Percentiles rank a stretch among this genome's conserved stretches.
Conservation (phyloP, 2,888 invertebrate genomes). For the Ochropleura leucogaster region DNA sequence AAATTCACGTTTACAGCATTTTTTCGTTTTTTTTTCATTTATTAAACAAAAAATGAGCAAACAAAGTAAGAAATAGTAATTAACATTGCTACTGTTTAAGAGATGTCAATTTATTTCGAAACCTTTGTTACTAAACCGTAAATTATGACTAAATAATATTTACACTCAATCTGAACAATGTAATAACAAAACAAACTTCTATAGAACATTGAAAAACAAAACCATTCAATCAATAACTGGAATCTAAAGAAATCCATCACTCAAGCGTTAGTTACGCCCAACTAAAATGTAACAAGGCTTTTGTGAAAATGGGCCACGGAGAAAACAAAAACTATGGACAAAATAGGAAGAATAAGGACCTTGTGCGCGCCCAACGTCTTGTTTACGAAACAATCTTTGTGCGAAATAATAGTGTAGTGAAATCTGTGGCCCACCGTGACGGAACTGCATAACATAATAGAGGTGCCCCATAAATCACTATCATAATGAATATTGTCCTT, state of each 20-base stretch:
- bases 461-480: slow-evolving; percentile 61
- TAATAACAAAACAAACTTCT: slow-evolving; percentile 39
- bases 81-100: slow-evolving; percentile 29
- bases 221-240: slow-evolving; percentile 70
- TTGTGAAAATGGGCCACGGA: slow-evolving; percentile 66
- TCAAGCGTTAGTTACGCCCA: slow-evolving; percentile 75
- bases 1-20: background rate
- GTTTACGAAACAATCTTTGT: slow-evolving; percentile 83
- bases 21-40: background rate
- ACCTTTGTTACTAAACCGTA: slow-evolving; percentile 6
- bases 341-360: slow-evolving; percentile 67
- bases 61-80: too few relatives aligned
- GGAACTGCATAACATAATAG: slow-evolving; percentile 56
- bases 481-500: slow-evolving; percentile 56
- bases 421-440: slow-evolving; percentile 85
- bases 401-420: slow-evolving; percentile 74
- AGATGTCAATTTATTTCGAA: background rate
- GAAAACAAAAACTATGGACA: slow-evolving; percentile 67
- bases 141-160: slow-evolving; percentile 34
- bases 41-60: background rate
- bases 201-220: slow-evolving; percentile 56
- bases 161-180: slow-evolving; percentile 20
- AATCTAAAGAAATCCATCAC: slow-evolving; percentile 77
- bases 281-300: slow-evolving; percentile 73
- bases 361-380: slow-evolving; percentile 82